A percentile compares a stretch with the other conserved stretches of the same genome.
Conservation (phyloP, 2,888 invertebrate species). For the Nemurella pictetii region DNA sequence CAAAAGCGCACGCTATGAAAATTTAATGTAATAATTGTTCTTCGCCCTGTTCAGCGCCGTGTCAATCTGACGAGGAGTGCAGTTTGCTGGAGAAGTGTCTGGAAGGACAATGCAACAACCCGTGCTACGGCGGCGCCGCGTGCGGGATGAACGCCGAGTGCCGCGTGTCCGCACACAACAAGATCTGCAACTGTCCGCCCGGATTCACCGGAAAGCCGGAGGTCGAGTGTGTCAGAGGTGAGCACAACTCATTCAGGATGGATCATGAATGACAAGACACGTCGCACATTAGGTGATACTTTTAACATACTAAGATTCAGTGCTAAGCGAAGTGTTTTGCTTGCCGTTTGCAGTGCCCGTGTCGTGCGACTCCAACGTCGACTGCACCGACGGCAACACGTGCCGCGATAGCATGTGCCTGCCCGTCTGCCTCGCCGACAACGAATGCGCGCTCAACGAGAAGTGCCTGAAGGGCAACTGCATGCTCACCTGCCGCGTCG, state of each 20-base stretch:
- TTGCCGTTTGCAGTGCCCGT: slow-evolving; percentile 66
- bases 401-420: slow-evolving; percentile 84
- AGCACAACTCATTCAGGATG: slow-evolving; percentile 49
- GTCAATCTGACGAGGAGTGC: slow-evolving; percentile 79
- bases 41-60: slow-evolving; percentile 69
- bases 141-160: slow-evolving; percentile 87
- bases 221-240: slow-evolving; percentile 82
- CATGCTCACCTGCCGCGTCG: slow-evolving; percentile 83
- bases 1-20: too few species aligned
- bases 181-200: slow-evolving; percentile 80
- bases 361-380: slow-evolving; percentile 69
- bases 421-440: slow-evolving; percentile 73
- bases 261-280: too few species aligned
- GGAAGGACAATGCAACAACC: slow-evolving; percentile 79
- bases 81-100: slow-evolving; percentile 76
- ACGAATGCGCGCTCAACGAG: slow-evolving; percentile 86
- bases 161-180: slow-evolving; percentile 68
- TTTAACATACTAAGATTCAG: too few species aligned
- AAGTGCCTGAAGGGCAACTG: slow-evolving; percentile 82
- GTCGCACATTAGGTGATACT: too few species aligned
- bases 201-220: slow-evolving; percentile 85
- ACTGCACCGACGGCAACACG: slow-evolving; percentile 71
- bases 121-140: slow-evolving; percentile 72
- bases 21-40: too few species aligned
- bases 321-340: not conserved